Evolutionary conservation across 2,888 invertebrate genomes (phyloP), one percentile per base, ranked within the genome.

Genomic region (Amiota mariae): DNA sequence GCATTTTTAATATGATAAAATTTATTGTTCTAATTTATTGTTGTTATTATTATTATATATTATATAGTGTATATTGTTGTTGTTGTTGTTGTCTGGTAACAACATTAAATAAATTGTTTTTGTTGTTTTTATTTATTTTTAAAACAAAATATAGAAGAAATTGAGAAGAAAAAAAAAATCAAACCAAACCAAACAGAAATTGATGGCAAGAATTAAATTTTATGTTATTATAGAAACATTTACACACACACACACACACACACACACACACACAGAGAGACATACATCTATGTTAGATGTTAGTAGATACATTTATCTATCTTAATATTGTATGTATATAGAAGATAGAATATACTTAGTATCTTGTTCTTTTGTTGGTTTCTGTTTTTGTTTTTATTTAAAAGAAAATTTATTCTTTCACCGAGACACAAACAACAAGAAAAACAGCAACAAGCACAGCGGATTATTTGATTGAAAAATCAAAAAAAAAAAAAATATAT

Each of bases 401-500:
- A 36, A 36, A 57, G 57, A 57, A 57, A 57, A 57, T n/a, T 13
- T 18, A 13, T 59, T 59, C 13, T 10, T 18, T 20, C 24, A 10
- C 2, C 59, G 3, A 10, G 20, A 59, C 56, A 59, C 56, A 56
- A 56, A 36, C 36, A 36, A 36, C 36, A 36, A 36, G n/a, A 24
- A 24, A 3, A 1, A 24, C 24, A 24, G 57, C 15, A 20, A 9
- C 57, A 20, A 59, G 18, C 11, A 11, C 15, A 20, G 4, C 15
- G 54, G n/a, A 12, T 54, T 61, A 13, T 66, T 68, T 51, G 24
- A 47, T 68, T 48, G 51, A 13, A 24, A 13, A 24, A 54, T 68
- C 49, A 67, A 18, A 48, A 49, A 47, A 36, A n/a, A 49, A 47
- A 18, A 48, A 67, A 51, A 67, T 11, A 13, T 68, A 54, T 67